Base-by-base conservation (phyloP, 1,140 invertebrate species). In the Saccostrea cuccullata region DNA sequence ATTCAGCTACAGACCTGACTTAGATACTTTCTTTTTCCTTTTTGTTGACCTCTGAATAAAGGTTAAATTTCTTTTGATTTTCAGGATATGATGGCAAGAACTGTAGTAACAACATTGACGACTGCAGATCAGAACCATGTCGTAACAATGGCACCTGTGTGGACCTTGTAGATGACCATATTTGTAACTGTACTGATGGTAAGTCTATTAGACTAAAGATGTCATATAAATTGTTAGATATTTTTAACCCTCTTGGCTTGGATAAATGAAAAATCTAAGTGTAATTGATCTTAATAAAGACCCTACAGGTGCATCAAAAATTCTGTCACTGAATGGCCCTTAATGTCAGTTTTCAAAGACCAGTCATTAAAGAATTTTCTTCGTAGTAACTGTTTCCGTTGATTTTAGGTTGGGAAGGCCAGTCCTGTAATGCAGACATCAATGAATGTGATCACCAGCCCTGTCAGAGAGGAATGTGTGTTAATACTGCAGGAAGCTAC, bases 181-280 rank as follows among this genome's bases (percentile, higher is more conserved):
- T 97, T 1, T 98, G 98, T 94, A 94, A 94, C 8, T 98, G 98
- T 93, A 85, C 55, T 8, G 58, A 85, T 17, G 58, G 84, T 85
- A 85, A 85, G 84, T n/a, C 2, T 20, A n/a, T n/a, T 64, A 6
- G 13, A 20, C 47, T 64, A 64, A 64, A 64, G n/a, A 64, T 64
- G 5, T 64, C 58, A 64, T 64, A n/a, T n/a, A n/a, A n/a, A n/a
- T 4, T 60, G 58, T 13, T 20, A 20, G n/a, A 8, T 64, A n/a
- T 64, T 64, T 2, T 64, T 4, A 1, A 64, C 15, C 58, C n/a
- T n/a, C 58, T 64, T 64, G 17, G 47, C 47, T n/a, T 64, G 17
- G 58, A 17, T 64, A 64, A 20, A n/a, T 64, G 0, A 64, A n/a
- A 20, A 6, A 5, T 20, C 58, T n/a, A 2, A n/a, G 6, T 64